phyloP scores from a whole-genome alignment of 2,888 invertebrate genomes.

The Carcina quercana region DNA sequence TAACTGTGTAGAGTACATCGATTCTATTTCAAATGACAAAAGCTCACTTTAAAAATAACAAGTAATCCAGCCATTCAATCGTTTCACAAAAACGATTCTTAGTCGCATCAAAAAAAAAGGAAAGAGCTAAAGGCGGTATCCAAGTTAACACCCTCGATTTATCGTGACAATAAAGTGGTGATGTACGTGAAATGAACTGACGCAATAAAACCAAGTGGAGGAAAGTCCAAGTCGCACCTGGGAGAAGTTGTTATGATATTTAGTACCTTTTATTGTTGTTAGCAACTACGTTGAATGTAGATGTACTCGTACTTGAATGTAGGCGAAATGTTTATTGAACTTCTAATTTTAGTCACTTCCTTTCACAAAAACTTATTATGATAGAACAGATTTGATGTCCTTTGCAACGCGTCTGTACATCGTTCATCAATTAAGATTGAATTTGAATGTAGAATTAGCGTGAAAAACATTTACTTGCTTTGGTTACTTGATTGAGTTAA shows the following conservation, averaged over 20 bases:
- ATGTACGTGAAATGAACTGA: constrained; percentile 24
- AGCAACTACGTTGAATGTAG: constrained; percentile 3
- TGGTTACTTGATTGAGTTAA: no score
- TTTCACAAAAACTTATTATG: no score
- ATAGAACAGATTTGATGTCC: no score
- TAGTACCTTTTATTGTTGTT: constrained; percentile 13
- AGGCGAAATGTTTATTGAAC: neutral
- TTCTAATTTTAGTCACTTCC: neutral
- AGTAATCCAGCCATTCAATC: no score
- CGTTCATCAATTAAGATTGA: no score
- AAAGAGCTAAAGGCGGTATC: constrained; percentile 19
- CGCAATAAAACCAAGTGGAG: constrained; percentile 22
- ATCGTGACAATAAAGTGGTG: constrained; percentile 27
- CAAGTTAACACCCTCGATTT: constrained; percentile 28
- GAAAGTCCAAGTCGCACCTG: constrained; percentile 18
- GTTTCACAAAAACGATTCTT: constrained; percentile 8
- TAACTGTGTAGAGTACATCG: no score
- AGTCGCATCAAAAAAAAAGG: constrained; percentile 14
- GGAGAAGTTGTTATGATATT: constrained; percentile 18
- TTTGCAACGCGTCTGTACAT: no score
- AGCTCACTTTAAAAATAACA: no score
- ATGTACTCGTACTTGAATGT: neutral
- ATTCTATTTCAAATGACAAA: no score
- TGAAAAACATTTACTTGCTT: no score
- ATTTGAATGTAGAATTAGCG: no score